phyloP scores from a whole-genome alignment of 1,140 invertebrate species.

The Scaptomyza pallida region DNA sequence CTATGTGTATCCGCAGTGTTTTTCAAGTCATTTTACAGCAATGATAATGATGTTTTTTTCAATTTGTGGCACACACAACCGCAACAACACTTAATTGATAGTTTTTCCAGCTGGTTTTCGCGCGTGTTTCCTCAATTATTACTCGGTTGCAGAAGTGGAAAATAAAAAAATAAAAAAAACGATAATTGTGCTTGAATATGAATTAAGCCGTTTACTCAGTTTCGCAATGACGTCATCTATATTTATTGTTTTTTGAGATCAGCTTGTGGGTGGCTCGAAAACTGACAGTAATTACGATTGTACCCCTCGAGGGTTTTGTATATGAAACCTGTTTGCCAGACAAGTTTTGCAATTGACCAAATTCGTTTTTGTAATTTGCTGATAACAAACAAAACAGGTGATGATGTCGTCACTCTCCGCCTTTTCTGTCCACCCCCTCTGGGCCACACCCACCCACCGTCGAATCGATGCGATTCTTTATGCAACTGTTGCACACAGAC shows the following conservation, averaged over 20 bases:
- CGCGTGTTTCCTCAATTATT: slow-evolving; percentile 54
- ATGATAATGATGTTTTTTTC: slow-evolving; percentile 49
- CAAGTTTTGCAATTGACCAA: slow-evolving; percentile 13
- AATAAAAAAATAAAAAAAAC: too few relatives aligned
- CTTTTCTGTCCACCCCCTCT: background rate
- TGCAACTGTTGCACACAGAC: slow-evolving; percentile 28
- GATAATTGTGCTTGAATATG: slow-evolving; percentile 27
- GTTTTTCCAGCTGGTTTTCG: slow-evolving; percentile 40
- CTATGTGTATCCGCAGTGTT: slow-evolving; percentile 50
- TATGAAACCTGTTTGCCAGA: slow-evolving; percentile 8
- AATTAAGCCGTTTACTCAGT: slow-evolving; percentile 13
- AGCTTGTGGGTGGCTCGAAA: slow-evolving; percentile 23
- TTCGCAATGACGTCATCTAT: background rate
- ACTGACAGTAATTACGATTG: slow-evolving; percentile 6
- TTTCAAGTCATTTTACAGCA: slow-evolving; percentile 10
- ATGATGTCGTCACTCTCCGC: slow-evolving; percentile 29
- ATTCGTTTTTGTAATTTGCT: slow-evolving; percentile 2
- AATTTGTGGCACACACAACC: slow-evolving; percentile 6
- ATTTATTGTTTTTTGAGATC: slow-evolving; percentile 1
- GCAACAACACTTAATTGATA: slow-evolving; percentile 50
- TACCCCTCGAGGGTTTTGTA: background rate
- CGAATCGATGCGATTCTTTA: slow-evolving; percentile 53
- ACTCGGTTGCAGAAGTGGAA: background rate
- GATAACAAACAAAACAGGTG: slow-evolving; percentile 44
- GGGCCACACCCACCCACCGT: slow-evolving; percentile 1